These are phyloP conservation scores for Sinohyriopsis cumingii DNA, from an alignment of 2,888 invertebrate species.

Conservation along the genomic window DNA sequence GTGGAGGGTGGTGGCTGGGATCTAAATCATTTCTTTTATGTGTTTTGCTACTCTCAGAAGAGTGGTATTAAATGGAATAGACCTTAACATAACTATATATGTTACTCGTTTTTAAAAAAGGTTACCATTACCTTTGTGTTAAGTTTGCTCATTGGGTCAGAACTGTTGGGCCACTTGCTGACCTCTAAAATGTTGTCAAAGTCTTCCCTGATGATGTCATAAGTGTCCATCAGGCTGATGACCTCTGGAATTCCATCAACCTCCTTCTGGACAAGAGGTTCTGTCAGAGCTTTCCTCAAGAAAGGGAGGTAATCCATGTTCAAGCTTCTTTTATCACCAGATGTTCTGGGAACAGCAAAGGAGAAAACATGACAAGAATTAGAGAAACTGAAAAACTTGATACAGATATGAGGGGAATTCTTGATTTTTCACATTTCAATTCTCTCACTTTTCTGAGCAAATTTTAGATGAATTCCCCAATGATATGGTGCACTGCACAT, in stretches of 20 bases:
- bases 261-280: conserved; percentile 83
- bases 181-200: conserved; percentile 90
- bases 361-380: neutral
- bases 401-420: too few relatives aligned
- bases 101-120: too few relatives aligned
- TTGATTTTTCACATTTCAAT: too few relatives aligned
- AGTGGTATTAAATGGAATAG: too few relatives aligned
- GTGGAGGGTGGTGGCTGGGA: too few relatives aligned
- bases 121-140: conserved; percentile 67
- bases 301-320: conserved; percentile 90
- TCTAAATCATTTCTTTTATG: too few relatives aligned
- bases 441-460: neutral
- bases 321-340: conserved; percentile 86
- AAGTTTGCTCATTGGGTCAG: conserved; percentile 83
- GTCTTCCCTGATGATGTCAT: conserved; percentile 92
- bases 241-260: conserved; percentile 82
- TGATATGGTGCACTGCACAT: too few relatives aligned
- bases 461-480: too few relatives aligned
- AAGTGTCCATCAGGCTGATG: conserved; percentile 84
- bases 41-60: too few relatives aligned
- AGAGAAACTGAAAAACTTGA: neutral
- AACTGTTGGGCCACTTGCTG: conserved; percentile 83
- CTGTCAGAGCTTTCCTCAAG: conserved; percentile 83
- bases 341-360: conserved; percentile 76
- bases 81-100: too few relatives aligned